phyloP scores from a whole-genome alignment of 1,140 invertebrate species.

The Reticulitermes speratus region DNA sequence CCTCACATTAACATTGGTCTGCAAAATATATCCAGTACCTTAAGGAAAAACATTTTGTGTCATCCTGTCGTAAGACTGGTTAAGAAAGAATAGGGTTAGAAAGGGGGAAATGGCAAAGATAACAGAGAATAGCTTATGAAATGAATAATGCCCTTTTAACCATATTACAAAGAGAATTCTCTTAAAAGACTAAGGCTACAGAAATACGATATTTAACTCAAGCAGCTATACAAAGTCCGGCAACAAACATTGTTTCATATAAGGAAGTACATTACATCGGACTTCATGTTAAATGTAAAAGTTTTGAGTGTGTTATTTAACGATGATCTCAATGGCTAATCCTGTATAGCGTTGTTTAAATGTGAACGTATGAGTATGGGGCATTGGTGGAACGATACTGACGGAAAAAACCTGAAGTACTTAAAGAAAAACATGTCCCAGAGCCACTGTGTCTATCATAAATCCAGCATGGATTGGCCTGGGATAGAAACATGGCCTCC shows the following conservation, averaged over 20 bases:
- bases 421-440: no score
- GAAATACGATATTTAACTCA: background rate
- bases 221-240: background rate
- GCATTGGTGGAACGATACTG: no score
- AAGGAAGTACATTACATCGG: background rate
- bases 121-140: background rate
- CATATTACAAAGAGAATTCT: background rate
- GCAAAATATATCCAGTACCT: background rate
- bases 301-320: no score
- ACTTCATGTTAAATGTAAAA: background rate
- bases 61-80: background rate
- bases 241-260: background rate
- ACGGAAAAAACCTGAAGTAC: no score
- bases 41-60: background rate
- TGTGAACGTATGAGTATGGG: no score
- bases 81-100: background rate
- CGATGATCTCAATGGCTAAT: no score
- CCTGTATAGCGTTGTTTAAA: no score
- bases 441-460: no score
- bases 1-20: no score
- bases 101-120: background rate
- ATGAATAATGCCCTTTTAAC: constrained; percentile 10
- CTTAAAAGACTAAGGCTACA: background rate
- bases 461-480: no score
- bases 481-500: no score